These are phyloP conservation scores for Latheticus oryzae DNA, from an alignment of 2,888 invertebrate species.

Conservation along the genomic window DNA sequence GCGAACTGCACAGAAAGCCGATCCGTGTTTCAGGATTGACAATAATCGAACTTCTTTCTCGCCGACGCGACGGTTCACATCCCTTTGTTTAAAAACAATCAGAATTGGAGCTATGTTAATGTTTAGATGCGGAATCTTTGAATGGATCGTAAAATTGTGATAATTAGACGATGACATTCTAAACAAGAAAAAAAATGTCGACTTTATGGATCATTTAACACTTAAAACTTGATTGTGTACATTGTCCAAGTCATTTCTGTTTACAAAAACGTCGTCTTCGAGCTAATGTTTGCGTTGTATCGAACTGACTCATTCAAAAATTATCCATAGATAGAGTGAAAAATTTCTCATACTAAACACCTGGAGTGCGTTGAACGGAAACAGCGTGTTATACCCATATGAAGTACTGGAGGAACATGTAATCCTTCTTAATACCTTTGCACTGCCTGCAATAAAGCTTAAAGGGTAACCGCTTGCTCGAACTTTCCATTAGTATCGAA, in stretches of 20 bases:
- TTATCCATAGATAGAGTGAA: conserved; percentile 18
- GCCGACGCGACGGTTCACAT: conserved; percentile 9
- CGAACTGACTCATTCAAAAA: conserved; percentile 21
- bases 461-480: conserved; percentile 46
- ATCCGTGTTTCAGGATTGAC: conserved; percentile 43
- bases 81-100: conserved; percentile 33
- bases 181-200: too few species aligned
- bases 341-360: conserved; percentile 30
- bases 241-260: conserved; percentile 7
- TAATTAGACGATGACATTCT: too few species aligned
- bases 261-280: conserved; percentile 7
- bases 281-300: conserved; percentile 12
- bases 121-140: too few species aligned
- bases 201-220: conserved; percentile 22
- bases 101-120: conserved; percentile 24
- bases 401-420: conserved; percentile 48
- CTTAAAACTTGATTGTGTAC: conserved; percentile 6
- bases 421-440: conserved; percentile 57
- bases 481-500: conserved; percentile 16
- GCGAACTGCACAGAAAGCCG: conserved; percentile 45
- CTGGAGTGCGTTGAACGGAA: conserved; percentile 43
- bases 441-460: conserved; percentile 60
- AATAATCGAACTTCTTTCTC: conserved; percentile 45
- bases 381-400: conserved; percentile 40
- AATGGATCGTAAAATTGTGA: too few species aligned